Conservation (phyloP, 2,113 vertebrate species). For the Typhlomys cinereus region DNA sequence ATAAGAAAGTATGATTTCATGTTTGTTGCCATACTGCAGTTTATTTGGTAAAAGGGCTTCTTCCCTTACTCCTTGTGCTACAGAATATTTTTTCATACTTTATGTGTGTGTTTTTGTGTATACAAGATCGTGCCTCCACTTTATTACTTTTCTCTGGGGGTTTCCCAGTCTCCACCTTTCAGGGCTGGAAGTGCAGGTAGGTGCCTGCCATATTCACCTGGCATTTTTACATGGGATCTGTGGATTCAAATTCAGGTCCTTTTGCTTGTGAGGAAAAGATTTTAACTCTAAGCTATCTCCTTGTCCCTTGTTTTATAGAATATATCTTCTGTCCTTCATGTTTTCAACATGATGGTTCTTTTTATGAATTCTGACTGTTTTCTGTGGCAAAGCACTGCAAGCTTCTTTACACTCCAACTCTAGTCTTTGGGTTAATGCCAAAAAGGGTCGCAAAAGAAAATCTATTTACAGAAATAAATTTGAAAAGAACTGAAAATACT, state of each 20-base stretch:
- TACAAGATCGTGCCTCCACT: too few species aligned
- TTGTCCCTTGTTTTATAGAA: conserved; percentile 5
- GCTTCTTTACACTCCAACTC: neutral
- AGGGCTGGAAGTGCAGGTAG: too few species aligned
- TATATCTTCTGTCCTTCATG: too few species aligned
- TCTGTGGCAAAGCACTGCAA: neutral
- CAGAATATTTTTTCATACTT: too few species aligned
- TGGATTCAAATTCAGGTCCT: too few species aligned
- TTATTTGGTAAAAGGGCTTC: conserved; percentile 25
- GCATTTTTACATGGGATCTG: too few species aligned
- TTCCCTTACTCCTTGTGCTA: neutral
- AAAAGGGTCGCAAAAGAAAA: neutral
- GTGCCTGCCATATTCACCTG: too few species aligned
- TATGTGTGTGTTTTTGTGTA: too few species aligned
- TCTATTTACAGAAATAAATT: conserved; percentile 35
- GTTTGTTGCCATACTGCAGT: conserved; percentile 8
- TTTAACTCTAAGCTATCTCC: too few species aligned
- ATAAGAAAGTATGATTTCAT: neutral
- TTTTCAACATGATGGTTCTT: conserved; percentile 16
- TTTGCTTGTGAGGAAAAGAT: too few species aligned
- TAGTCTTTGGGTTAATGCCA: conserved; percentile 15
- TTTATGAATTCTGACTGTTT: neutral
- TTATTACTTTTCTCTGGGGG: too few species aligned
- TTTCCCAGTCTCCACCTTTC: too few species aligned
- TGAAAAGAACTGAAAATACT: neutral